phyloP scores from a whole-genome alignment of 2,113 vertebrate species.

The Puffinus mauretanicus region DNA sequence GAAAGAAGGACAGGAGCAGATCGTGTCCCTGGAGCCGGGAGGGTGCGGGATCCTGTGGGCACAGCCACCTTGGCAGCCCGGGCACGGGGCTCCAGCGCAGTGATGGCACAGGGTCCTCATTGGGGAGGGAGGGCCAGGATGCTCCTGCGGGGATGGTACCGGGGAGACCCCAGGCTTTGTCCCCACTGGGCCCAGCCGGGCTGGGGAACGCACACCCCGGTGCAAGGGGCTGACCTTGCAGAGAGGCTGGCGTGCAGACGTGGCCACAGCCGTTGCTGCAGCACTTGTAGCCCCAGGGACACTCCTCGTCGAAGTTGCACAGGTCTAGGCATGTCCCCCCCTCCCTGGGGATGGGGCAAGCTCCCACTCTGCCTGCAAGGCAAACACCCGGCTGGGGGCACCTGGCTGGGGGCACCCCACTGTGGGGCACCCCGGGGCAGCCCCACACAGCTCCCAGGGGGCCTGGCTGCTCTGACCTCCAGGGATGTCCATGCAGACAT shows the following conservation, averaged over 20 bases:
- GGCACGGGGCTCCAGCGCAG: fast-evolving
- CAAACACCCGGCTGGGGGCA: neutral
- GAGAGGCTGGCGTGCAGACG: neutral
- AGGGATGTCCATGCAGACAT: neutral
- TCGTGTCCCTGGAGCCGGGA: fast-evolving
- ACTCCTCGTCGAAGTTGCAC: neutral
- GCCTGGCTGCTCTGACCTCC: neutral
- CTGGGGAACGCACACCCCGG: fast-evolving
- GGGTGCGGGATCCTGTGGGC: neutral
- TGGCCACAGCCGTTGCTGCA: neutral
- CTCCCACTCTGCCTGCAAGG: neutral
- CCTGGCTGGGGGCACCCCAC: neutral
- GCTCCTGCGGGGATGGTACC: fast-evolving
- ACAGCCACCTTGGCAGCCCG: neutral
- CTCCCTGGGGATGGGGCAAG: fast-evolving
- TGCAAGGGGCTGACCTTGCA: neutral
- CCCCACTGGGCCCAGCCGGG: fast-evolving
- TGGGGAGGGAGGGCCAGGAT: neutral
- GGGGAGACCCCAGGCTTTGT: fast-evolving
- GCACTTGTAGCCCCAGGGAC: slow-evolving; percentile 11
- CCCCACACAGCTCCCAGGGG: fast-evolving
- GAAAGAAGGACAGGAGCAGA: neutral
- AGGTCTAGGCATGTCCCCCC: neutral
- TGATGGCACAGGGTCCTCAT: fast-evolving
- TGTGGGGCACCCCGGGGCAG: fast-evolving